phyloP scores from a whole-genome alignment of 2,113 vertebrate species.

The Engraulis encrasicolus region DNA sequence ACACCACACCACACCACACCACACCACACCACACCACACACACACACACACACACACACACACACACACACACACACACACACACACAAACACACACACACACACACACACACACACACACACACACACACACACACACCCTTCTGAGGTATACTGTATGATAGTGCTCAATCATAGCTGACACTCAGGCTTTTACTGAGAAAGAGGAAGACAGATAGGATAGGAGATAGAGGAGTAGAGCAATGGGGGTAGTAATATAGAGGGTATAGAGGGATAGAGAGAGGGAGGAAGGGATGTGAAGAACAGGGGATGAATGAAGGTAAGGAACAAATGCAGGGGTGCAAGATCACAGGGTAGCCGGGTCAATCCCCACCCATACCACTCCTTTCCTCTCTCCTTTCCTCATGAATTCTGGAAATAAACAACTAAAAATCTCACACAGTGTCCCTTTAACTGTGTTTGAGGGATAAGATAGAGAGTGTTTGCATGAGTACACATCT shows the following conservation, averaged over 20 bases:
- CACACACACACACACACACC: too few species aligned
- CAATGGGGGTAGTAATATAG: not conserved
- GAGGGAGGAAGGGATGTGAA: not conserved
- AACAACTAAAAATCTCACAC: not conserved
- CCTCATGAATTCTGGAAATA: not conserved
- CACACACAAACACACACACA: too few species aligned
- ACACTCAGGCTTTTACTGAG: constrained; percentile 69
- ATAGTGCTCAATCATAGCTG: constrained; percentile 76
- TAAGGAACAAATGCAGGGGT: too few species aligned
- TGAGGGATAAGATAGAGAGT: too few species aligned
- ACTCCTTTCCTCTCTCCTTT: not conserved
- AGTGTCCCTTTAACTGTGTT: not conserved
- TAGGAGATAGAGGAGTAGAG: not conserved
- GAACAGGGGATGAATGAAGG: too few species aligned
- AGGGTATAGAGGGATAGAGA: not conserved
- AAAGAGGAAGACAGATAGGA: constrained; percentile 58
- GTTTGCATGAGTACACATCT: too few species aligned
- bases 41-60: too few species aligned
- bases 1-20: not conserved
- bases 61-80: too few species aligned
- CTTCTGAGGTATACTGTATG: constrained; percentile 52
- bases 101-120: too few species aligned
- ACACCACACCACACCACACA: too few species aligned
- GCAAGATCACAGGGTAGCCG: too few species aligned
- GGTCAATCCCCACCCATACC: too few species aligned